Evolutionary conservation across 1,140 invertebrate species (phyloP), one percentile per base, ranked within the genome.

Genomic region (Schmidtea mediterranea): DNA sequence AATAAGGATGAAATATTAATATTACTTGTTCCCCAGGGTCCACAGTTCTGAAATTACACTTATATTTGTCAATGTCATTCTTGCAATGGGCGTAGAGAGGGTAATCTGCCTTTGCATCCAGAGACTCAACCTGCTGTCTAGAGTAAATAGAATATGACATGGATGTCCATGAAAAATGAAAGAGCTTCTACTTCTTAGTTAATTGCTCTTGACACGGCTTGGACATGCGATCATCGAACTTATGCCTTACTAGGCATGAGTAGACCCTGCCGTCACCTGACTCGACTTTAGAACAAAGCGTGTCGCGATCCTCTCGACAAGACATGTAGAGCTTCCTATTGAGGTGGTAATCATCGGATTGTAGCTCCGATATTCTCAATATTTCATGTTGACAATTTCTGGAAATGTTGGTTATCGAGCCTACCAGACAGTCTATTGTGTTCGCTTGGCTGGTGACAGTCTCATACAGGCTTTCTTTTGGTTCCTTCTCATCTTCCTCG

Each of bases 301-400:
- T 58, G 55, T 77, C 75, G 39, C 79, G 73, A 62, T 95, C 89
- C 1, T 76, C 71, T 39, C 74, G 71, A 67, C 90, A 97, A 1
- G 82, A 79, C 54, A 83, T 74, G 63, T 78, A 92, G 16, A 95
- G 66, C 3, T 82, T 75, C 52, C 80, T 69, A 65, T 95, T 87
- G 26, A 87, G 65, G 59, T 84, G 82, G 41, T 87, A 78, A 59
- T 84, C 82, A 55, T 83, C 82, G 0, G 81, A 76, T 65, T 87
- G 82, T 22, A 86, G 72, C 62, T 95, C 82, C 1, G 82, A 78
- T 1, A 87, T 67, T 41, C 76, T 72, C 50, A 80, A 72, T 6
- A 89, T 75, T 62, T 84, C 76, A 52, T 74, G 73, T 57, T 72
- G 73, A 62, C 81, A 94, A 23, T 70, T 46, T 13, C 53, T 43